Conservation (phyloP, 2,888 invertebrate genomes). For the Steinernema hermaphroditum region DNA sequence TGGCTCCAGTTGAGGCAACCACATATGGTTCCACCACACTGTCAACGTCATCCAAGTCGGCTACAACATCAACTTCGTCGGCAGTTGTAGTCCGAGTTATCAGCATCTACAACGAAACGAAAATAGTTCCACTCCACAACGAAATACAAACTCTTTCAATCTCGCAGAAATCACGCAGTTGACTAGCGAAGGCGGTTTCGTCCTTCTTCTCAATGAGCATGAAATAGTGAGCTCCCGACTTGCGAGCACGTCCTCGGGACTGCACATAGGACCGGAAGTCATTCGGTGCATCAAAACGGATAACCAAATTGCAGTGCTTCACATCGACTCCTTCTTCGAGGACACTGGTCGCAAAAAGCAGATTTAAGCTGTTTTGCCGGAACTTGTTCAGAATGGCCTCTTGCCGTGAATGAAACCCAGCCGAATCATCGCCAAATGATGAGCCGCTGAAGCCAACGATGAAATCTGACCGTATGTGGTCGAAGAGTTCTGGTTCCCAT, state of each 20-base stretch:
- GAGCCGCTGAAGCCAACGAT: slow-evolving; percentile 60
- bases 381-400: slow-evolving; percentile 72
- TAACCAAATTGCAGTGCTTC: slow-evolving; percentile 87
- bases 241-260: slow-evolving; percentile 74
- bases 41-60: slow-evolving; percentile 75
- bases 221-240: slow-evolving; percentile 78
- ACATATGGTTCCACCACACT: slow-evolving; percentile 75
- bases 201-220: slow-evolving; percentile 74
- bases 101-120: slow-evolving; percentile 33
- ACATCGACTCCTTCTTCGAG: slow-evolving; percentile 92
- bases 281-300: slow-evolving; percentile 87
- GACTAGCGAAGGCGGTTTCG: slow-evolving; percentile 70
- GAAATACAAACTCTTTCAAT: slow-evolving; percentile 54
- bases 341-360: slow-evolving; percentile 83
- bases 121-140: neutral
- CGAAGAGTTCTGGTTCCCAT: slow-evolving; percentile 47
- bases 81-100: slow-evolving; percentile 27
- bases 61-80: slow-evolving; percentile 33
- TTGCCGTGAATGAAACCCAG: neutral
- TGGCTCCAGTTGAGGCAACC: slow-evolving; percentile 69
- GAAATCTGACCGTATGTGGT: slow-evolving; percentile 59
- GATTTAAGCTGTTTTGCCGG: slow-evolving; percentile 86
- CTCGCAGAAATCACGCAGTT: slow-evolving; percentile 53
- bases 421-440: slow-evolving; percentile 42
- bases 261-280: slow-evolving; percentile 66